Percentiles rank a stretch among this genome's conserved stretches.
These are phyloP conservation scores for Harpagoxenus sublaevis DNA, from an alignment of 2,888 invertebrate species.

Conservation along the genomic window DNA sequence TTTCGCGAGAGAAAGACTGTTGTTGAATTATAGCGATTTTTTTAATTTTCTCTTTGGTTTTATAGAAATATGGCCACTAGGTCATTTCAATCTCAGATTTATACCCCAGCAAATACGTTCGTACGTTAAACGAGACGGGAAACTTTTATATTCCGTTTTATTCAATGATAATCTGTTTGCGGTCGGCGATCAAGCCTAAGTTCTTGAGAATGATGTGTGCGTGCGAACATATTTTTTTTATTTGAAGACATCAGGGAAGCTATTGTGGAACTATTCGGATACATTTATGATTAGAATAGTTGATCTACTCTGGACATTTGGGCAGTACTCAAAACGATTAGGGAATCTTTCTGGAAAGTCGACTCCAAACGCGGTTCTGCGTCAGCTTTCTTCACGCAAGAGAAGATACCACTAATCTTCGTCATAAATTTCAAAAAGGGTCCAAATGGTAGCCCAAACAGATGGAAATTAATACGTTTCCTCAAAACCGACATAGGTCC, in stretches of 20 bases:
- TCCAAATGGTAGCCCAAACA: background rate
- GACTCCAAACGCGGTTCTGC: background rate
- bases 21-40: background rate
- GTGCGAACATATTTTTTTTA: background rate
- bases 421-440: background rate
- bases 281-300: background rate
- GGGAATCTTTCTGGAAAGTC: background rate
- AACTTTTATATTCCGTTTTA: slow-evolving; percentile 26
- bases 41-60: background rate
- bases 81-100: background rate
- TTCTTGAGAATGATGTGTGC: background rate
- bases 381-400: background rate
- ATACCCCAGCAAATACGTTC: slow-evolving; percentile 40
- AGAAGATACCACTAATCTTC: background rate
- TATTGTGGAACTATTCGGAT: slow-evolving; percentile 15
- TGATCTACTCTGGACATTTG: background rate
- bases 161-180: slow-evolving; percentile 15
- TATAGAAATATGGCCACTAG: background rate
- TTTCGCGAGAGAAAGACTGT: background rate
- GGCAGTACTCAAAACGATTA: background rate
- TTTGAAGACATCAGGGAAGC: background rate
- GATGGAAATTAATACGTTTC: background rate
- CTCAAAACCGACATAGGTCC: background rate
- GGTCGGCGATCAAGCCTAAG: background rate
- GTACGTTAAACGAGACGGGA: background rate